Percentiles rank a stretch among this genome's conserved stretches.
phyloP scores from a whole-genome alignment of 2,113 vertebrate genomes.

The Conger conger region DNA sequence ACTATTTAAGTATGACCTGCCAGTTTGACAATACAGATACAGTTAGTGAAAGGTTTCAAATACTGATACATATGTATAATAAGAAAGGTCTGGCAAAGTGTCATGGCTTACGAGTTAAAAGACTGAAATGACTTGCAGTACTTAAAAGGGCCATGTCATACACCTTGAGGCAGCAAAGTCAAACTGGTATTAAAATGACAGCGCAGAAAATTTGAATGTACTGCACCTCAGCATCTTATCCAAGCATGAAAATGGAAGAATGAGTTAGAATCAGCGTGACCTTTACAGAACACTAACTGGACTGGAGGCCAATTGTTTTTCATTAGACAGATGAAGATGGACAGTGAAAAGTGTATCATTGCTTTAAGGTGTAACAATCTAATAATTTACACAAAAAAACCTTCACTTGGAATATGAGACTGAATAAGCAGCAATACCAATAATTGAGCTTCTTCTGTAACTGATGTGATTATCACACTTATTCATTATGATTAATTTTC shows the following conservation, averaged over 20 bases:
- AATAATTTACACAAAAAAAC: slow-evolving; percentile 41
- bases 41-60: neutral
- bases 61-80: neutral
- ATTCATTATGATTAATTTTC: neutral
- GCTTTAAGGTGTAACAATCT: slow-evolving; percentile 37
- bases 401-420: slow-evolving; percentile 20
- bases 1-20: neutral
- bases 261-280: slow-evolving; percentile 35
- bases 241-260: slow-evolving; percentile 19
- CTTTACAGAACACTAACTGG: slow-evolving; percentile 34
- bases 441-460: neutral
- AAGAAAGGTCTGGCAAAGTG: neutral
- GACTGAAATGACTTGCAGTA: neutral
- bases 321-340: slow-evolving; percentile 21
- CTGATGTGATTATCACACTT: neutral
- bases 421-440: neutral
- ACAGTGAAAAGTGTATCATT: slow-evolving; percentile 26
- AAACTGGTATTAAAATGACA: slow-evolving; percentile 31
- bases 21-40: neutral
- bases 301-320: slow-evolving; percentile 34
- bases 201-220: slow-evolving; percentile 17
- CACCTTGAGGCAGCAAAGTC: slow-evolving; percentile 27
- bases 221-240: neutral
- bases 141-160: neutral
- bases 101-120: slow-evolving; percentile 4